Evolutionary conservation across 2,888 invertebrate genomes (phyloP).

Genomic region (Neocrepidodera transversa): DNA sequence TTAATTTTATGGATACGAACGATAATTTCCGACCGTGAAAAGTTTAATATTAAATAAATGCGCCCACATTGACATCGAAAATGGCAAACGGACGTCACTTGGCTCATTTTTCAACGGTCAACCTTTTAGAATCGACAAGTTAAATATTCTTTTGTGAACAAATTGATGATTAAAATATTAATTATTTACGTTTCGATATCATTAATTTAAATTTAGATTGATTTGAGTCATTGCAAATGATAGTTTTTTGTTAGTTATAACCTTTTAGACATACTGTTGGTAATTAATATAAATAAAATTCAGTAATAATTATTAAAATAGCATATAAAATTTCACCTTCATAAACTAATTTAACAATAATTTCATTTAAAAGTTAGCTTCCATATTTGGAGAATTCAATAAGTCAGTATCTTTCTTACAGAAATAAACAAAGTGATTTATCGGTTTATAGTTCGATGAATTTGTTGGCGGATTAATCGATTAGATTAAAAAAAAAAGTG

Average conservation of each 20-base stretch:
- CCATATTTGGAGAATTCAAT: constrained; percentile 37
- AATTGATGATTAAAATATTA: neutral
- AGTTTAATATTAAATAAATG: constrained; percentile 18
- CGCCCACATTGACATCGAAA: constrained; percentile 16
- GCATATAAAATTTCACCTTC: constrained; percentile 29
- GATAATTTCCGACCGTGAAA: constrained; percentile 17
- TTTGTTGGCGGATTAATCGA: neutral
- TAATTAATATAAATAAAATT: too few relatives aligned
- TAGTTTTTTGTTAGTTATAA: constrained; percentile 46
- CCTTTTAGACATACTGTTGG: too few relatives aligned
- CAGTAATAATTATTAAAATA: constrained; percentile 2
- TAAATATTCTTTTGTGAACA: constrained; percentile 1
- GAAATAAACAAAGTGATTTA: constrained; percentile 21
- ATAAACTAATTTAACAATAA: constrained; percentile 25
- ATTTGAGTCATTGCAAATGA: neutral
- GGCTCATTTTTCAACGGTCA: constrained; percentile 13
- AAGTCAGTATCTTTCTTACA: constrained; percentile 19
- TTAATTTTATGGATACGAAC: constrained; percentile 13
- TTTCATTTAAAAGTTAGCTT: constrained; percentile 31
- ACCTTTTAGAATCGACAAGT: neutral
- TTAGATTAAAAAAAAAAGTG: neutral
- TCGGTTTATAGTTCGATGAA: constrained; percentile 2
- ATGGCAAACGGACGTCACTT: constrained; percentile 14
- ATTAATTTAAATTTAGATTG: neutral
- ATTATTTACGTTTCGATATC: neutral